A percentile compares a stretch with the other conserved stretches of the same genome.
Evolutionary conservation across 1,140 invertebrate genomes (phyloP).

Genomic region (Babylonia areolata): DNA sequence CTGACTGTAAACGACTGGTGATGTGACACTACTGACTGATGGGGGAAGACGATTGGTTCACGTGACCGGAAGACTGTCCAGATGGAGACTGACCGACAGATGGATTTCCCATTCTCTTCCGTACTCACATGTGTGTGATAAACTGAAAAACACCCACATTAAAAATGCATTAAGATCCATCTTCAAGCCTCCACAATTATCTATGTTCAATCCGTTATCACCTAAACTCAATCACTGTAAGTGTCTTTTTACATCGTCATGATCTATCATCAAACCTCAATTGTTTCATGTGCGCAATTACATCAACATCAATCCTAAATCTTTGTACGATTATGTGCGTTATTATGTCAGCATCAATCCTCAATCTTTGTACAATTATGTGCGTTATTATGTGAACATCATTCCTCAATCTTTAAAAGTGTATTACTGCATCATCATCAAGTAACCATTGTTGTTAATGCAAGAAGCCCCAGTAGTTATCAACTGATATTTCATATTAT

Average conservation of each 20-base stretch:
- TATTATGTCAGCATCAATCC: not conserved
- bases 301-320: not conserved
- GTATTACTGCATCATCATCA: too few relatives aligned
- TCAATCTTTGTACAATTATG: too few relatives aligned
- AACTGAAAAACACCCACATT: not conserved
- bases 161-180: not conserved
- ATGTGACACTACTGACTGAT: not conserved
- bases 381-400: too few relatives aligned
- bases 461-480: too few relatives aligned
- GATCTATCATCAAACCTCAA: not conserved
- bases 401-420: too few relatives aligned
- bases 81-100: not conserved
- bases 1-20: not conserved
- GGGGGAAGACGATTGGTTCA: not conserved
- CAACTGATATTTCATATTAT: too few relatives aligned
- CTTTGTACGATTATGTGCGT: not conserved
- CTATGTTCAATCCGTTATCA: not conserved
- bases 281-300: too few relatives aligned
- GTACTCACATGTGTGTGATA: slow-evolving; percentile 25
- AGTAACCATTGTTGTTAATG: too few relatives aligned
- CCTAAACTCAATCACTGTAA: not conserved
- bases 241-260: not conserved
- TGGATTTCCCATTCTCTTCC: slow-evolving; percentile 23
- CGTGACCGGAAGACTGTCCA: not conserved
- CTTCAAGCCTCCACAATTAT: not conserved